A percentile compares a stretch with the other conserved stretches of the same genome.
Evolutionary conservation across 2,888 invertebrate genomes (phyloP).

Genomic region (Plebejus argus): DNA sequence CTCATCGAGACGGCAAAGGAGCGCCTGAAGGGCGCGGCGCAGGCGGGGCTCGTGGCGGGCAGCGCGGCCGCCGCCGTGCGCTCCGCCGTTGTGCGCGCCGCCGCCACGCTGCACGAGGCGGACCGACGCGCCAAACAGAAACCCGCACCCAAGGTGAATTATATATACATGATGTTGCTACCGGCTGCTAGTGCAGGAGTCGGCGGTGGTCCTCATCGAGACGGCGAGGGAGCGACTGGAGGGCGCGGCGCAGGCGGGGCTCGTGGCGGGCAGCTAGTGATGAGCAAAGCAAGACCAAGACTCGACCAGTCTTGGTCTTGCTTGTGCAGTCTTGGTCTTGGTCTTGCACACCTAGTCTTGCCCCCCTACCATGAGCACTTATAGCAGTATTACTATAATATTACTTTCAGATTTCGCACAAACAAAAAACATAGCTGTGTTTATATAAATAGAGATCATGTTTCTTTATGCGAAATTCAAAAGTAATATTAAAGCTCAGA

Average conservation of each 20-base stretch:
- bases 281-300: too few relatives aligned
- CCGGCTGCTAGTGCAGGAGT: constrained; percentile 85
- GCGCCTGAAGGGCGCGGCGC: constrained; percentile 89
- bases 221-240: constrained; percentile 93
- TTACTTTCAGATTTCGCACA: too few relatives aligned
- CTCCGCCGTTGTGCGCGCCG: constrained; percentile 87
- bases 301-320: too few relatives aligned
- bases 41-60: constrained; percentile 83
- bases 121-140: constrained; percentile 52
- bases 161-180: not conserved
- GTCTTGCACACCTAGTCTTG: too few relatives aligned
- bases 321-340: too few relatives aligned
- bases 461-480: too few relatives aligned
- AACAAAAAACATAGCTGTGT: too few relatives aligned
- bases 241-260: constrained; percentile 87
- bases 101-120: constrained; percentile 86
- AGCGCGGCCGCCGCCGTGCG: constrained; percentile 86
- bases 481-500: too few relatives aligned
- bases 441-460: too few relatives aligned
- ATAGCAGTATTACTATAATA: too few relatives aligned
- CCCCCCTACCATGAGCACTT: too few relatives aligned
- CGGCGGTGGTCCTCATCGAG: constrained; percentile 88
- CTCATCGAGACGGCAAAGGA: constrained; percentile 92
- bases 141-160: constrained; percentile 31
- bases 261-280: constrained; percentile 61